Conservation (phyloP, 2,797 vertebrate genomes). For the Melanogrammus aeglefinus region DNA sequence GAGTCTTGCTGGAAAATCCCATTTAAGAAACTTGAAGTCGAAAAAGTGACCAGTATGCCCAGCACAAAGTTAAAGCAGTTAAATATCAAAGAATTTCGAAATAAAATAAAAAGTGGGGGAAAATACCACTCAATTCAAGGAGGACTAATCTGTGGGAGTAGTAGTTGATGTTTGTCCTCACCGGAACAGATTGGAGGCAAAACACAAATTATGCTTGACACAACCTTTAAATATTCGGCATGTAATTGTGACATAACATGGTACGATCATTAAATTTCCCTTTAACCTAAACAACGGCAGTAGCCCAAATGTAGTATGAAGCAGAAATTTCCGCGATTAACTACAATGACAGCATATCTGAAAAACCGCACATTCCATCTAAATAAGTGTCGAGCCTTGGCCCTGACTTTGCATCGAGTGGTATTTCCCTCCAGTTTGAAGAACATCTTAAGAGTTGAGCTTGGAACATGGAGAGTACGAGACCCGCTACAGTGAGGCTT, state of each 20-base stretch:
- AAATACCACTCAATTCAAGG: conserved; percentile 31
- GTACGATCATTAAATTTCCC: neutral
- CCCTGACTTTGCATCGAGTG: neutral
- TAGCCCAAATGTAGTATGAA: neutral
- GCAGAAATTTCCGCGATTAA: neutral
- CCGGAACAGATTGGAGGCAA: neutral
- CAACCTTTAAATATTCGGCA: neutral
- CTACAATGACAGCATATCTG: neutral
- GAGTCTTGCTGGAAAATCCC: conserved; percentile 36
- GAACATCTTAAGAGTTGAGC: conserved; percentile 14
- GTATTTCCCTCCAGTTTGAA: neutral
- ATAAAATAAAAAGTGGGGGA: conserved; percentile 4
- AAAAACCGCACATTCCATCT: neutral
- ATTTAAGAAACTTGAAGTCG: conserved; percentile 18
- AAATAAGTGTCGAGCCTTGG: neutral
- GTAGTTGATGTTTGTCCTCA: neutral
- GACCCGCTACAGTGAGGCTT: conserved; percentile 47
- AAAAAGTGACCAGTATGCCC: conserved; percentile 44
- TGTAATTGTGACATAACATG: neutral
- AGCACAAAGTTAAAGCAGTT: conserved; percentile 41
- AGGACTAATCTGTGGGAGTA: neutral
- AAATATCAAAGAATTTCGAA: neutral
- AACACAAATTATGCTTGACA: neutral
- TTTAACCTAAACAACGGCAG: neutral
- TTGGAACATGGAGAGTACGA: conserved; percentile 21